A percentile compares a stretch with the other conserved stretches of the same genome.
phyloP scores from a whole-genome alignment of 1,140 invertebrate genomes.

The Tetragonula clypearis region DNA sequence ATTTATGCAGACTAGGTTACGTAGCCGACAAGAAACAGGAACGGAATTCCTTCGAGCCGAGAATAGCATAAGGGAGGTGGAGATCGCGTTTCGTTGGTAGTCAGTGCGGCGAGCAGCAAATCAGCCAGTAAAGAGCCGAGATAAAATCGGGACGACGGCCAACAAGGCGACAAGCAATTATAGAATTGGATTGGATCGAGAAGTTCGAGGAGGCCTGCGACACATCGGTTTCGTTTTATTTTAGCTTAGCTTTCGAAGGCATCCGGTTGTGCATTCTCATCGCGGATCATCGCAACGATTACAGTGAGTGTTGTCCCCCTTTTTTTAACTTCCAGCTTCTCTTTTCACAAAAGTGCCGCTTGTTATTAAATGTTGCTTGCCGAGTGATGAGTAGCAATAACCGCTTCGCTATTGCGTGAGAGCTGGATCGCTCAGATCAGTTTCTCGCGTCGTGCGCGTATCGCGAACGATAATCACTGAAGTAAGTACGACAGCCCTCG shows the following conservation, averaged over 20 bases:
- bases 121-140: conserved; percentile 73
- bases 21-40: conserved; percentile 70
- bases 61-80: conserved; percentile 79
- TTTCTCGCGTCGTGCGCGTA: not conserved
- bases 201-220: conserved; percentile 71
- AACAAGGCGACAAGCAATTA: conserved; percentile 79
- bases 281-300: conserved; percentile 70
- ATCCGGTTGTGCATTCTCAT: conserved; percentile 79
- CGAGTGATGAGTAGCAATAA: not conserved
- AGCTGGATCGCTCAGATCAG: not conserved
- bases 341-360: not conserved
- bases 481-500: not conserved
- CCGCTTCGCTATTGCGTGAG: not conserved
- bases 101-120: conserved; percentile 66
- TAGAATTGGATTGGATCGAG: conserved; percentile 80
- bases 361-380: conserved; percentile 28
- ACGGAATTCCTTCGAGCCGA: conserved; percentile 72
- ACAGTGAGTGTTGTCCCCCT: conserved; percentile 71
- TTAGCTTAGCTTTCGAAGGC: conserved; percentile 79
- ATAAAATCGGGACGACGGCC: conserved; percentile 79
- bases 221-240: conserved; percentile 79
- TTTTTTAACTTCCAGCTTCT: conserved; percentile 36
- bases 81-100: conserved; percentile 80
- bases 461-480: conserved; percentile 4
- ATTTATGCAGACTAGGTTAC: conserved; percentile 72